Evolutionary conservation across 2,888 invertebrate genomes (phyloP), one percentile per base, ranked within the genome.

Genomic region (Pinctada fucata): DNA sequence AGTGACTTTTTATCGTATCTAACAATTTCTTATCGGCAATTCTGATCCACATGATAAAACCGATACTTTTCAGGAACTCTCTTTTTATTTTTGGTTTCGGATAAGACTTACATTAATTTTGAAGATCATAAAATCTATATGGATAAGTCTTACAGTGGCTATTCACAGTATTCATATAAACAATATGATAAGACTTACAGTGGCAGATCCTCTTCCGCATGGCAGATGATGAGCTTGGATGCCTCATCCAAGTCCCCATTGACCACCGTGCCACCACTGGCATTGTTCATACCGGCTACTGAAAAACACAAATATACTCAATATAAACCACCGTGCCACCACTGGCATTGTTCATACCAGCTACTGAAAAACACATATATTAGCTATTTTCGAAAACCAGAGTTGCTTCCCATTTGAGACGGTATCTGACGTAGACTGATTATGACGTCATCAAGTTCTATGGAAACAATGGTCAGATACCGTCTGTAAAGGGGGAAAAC

Each of bases 211-310:
- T 83, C 83, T 45, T 82, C 82, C 63, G 81, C 67, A 48, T 80
- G 78, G 70, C 79, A 79, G 31, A 80, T 83, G 74, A 79, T 83
- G 52, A 84, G 72, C 50, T 80, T 79, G 50, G 74, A 58, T 45
- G 72, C 76, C 47, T 82, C 82, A n/a, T 83, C 84, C 31, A 78
- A 68, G 66, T 80, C 82, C 10, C 84, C 83, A 73, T 83, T 84
- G 80, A 82, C 80, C 10, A 70, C 75, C 51, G 70, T 68, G 50
- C 75, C 72, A 75, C 76, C 71, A 13, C 16, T 47, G 66, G 45
- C 72, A 72, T 72, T 47, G 47, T 52, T 52, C 48, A 65, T 51
- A 45, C 71, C 65, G 8, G 58, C 51, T 50, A 58, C 71, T 71
- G 66, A 10, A 67, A 67, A 52, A 51, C 8, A 66, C 6, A 47